A percentile compares a stretch with the other conserved stretches of the same genome.
These are phyloP conservation scores for Acleris laterana DNA, from an alignment of 2,888 invertebrate genomes.

Conservation along the genomic window DNA sequence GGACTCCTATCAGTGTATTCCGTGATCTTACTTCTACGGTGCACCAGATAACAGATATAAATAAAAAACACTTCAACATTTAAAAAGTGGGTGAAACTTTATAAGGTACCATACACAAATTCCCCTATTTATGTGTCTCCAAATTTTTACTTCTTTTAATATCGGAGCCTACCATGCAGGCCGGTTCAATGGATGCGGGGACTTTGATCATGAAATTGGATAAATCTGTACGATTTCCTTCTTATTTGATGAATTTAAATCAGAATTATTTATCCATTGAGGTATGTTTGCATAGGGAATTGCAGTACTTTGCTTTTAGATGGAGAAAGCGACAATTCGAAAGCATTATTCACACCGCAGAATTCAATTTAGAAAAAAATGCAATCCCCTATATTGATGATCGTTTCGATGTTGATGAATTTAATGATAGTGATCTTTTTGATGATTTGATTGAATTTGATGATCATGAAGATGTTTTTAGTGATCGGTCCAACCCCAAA, in stretches of 20 bases:
- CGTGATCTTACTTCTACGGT: constrained; percentile 60
- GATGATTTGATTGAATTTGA: constrained; percentile 16
- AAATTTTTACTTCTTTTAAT: constrained; percentile 47
- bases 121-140: constrained; percentile 68
- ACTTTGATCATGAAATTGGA: constrained; percentile 26
- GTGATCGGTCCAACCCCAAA: constrained; percentile 69
- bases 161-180: constrained; percentile 72
- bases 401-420: constrained; percentile 29
- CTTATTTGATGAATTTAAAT: constrained; percentile 28
- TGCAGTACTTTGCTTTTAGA: constrained; percentile 43
- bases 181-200: constrained; percentile 57
- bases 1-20: constrained; percentile 45
- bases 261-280: constrained; percentile 57
- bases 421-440: constrained; percentile 13
- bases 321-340: not conserved
- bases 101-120: constrained; percentile 84
- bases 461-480: constrained; percentile 26
- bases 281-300: constrained; percentile 50
- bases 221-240: constrained; percentile 5
- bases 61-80: constrained; percentile 64
- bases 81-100: constrained; percentile 82
- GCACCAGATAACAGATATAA: constrained; percentile 65
- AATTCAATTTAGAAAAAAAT: constrained; percentile 27
- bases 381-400: constrained; percentile 40
- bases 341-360: constrained; percentile 43